Evolutionary conservation across 2,113 vertebrate species (phyloP).

Genomic region (Polypterus bichir): DNA sequence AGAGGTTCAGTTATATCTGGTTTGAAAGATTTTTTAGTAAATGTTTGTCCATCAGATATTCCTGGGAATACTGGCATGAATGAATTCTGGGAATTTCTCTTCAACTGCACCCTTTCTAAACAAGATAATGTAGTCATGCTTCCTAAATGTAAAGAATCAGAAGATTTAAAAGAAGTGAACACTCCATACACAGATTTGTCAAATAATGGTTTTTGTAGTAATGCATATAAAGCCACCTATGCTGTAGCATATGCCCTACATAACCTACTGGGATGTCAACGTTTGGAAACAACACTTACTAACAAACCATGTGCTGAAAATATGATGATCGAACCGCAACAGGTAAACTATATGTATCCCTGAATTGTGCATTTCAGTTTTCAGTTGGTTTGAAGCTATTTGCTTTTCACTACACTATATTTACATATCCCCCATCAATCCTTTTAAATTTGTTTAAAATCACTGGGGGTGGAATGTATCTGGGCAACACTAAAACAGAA

Average conservation of each 20-base stretch:
- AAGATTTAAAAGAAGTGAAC: slow-evolving; percentile 6
- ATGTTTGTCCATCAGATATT: background rate
- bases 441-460: no score
- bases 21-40: slow-evolving; percentile 5
- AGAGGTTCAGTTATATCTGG: slow-evolving; percentile 1
- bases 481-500: no score
- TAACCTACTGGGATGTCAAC: slow-evolving; percentile 1
- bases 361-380: no score
- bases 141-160: slow-evolving; percentile 1
- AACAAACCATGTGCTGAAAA: slow-evolving; percentile 4
- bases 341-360: slow-evolving; percentile 7
- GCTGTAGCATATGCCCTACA: slow-evolving; percentile 9
- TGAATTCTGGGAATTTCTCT: slow-evolving; percentile 9
- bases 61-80: background rate
- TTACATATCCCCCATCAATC: no score
- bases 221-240: slow-evolving; percentile 10
- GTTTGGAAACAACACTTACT: slow-evolving; percentile 18
- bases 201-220: background rate
- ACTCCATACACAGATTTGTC: slow-evolving; percentile 6
- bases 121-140: background rate
- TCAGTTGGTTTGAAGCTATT: background rate
- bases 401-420: no score
- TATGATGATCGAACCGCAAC: slow-evolving; percentile 3
- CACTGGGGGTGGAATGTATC: no score
- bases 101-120: slow-evolving; percentile 5